phyloP scores from a whole-genome alignment of 2,888 invertebrate genomes.

The Platynereis dumerilii region DNA sequence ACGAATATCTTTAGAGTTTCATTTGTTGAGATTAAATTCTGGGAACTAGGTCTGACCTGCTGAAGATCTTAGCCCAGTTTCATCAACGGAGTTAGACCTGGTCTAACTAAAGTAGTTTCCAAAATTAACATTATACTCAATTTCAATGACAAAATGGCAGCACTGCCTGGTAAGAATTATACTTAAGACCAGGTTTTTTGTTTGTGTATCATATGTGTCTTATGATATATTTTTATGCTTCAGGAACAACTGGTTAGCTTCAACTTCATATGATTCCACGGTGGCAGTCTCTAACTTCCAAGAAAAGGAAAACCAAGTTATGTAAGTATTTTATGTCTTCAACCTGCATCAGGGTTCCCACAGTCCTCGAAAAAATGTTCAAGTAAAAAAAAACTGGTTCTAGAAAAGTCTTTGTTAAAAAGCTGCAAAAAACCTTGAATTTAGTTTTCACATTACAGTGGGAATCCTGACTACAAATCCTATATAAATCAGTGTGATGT shows the following conservation, averaged over 20 bases:
- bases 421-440: no score
- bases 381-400: no score
- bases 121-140: not conserved
- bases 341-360: constrained; percentile 65
- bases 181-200: not conserved
- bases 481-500: no score
- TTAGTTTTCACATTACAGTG: no score
- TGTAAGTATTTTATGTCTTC: constrained; percentile 38
- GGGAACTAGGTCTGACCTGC: not conserved
- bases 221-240: constrained; percentile 20
- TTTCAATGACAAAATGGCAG: not conserved
- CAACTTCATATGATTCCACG: constrained; percentile 56
- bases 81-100: not conserved
- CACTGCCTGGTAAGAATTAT: not conserved
- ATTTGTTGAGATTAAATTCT: not conserved
- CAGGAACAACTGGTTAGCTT: constrained; percentile 51
- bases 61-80: not conserved
- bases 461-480: no score
- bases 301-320: constrained; percentile 29
- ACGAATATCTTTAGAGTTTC: not conserved
- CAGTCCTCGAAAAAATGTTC: no score
- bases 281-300: constrained; percentile 46
- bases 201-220: no score
- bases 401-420: no score
- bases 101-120: no score